phyloP scores from a whole-genome alignment of 2,888 invertebrate genomes.

The Orthosia gracilis region DNA sequence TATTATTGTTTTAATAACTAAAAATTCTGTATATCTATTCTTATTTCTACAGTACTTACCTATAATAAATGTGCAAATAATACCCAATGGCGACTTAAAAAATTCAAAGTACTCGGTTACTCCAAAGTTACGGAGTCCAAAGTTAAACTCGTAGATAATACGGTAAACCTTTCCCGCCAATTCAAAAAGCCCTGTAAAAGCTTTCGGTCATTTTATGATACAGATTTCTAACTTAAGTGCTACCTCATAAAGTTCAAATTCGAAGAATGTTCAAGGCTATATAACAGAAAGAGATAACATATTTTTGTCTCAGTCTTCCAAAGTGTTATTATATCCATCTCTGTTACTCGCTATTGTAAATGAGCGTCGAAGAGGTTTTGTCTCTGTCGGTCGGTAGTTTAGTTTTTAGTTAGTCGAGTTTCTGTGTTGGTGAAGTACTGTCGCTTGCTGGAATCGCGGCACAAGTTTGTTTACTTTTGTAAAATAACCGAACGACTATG shows the following conservation, averaged over 20 bases:
- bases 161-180: slow-evolving; percentile 82
- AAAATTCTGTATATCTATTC: too few relatives aligned
- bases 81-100: slow-evolving; percentile 15
- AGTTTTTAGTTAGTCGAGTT: too few relatives aligned
- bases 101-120: slow-evolving; percentile 22
- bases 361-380: slow-evolving; percentile 39
- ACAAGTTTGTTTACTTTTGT: slow-evolving; percentile 77
- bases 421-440: slow-evolving; percentile 67
- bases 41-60: too few relatives aligned
- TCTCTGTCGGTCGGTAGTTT: slow-evolving; percentile 64
- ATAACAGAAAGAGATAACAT: slow-evolving; percentile 62
- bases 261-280: neutral
- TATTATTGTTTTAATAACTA: neutral
- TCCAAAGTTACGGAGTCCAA: slow-evolving; percentile 22
- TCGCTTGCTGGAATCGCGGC: slow-evolving; percentile 60
- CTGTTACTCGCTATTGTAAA: slow-evolving; percentile 70
- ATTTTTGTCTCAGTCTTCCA: slow-evolving; percentile 54
- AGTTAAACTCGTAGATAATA: slow-evolving; percentile 57
- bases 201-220: slow-evolving; percentile 55
- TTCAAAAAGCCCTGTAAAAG: slow-evolving; percentile 65
- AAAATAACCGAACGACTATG: slow-evolving; percentile 55
- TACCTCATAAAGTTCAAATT: neutral
- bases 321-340: slow-evolving; percentile 74
- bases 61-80: slow-evolving; percentile 2
- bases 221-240: neutral